Evolutionary conservation across 1,140 invertebrate species (phyloP).

Genomic region (Cataglyphis hispanica): DNA sequence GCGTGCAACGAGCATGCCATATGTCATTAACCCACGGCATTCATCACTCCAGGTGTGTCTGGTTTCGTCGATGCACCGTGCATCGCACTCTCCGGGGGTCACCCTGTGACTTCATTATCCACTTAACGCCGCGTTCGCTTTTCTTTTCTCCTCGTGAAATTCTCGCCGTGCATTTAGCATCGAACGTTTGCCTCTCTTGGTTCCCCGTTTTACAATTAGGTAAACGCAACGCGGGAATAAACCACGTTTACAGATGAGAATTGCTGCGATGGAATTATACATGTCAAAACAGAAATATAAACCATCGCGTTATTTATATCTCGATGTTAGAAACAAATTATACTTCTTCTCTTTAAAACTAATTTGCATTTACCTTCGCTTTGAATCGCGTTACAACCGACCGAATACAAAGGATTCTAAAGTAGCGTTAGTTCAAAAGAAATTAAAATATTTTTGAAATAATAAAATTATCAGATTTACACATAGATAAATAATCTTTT

Average conservation of each 20-base stretch:
- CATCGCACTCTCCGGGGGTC: constrained; percentile 10
- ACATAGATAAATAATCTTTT: too few relatives aligned
- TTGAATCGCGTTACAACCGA: background rate
- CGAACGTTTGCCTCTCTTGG: background rate
- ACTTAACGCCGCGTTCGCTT: constrained; percentile 11
- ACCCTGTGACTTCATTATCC: constrained; percentile 44
- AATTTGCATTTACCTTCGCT: constrained; percentile 2
- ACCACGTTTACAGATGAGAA: background rate
- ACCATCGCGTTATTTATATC: constrained; percentile 8
- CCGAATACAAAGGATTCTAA: background rate
- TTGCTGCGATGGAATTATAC: constrained; percentile 9
- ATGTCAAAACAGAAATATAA: background rate
- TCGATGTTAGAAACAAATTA: constrained; percentile 11
- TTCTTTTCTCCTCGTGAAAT: background rate
- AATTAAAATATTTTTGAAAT: background rate
- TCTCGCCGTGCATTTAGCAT: background rate
- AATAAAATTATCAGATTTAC: background rate
- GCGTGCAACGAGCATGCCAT: constrained; percentile 37
- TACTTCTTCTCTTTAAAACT: background rate
- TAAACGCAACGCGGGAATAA: background rate
- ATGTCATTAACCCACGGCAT: constrained; percentile 48
- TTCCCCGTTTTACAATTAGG: background rate
- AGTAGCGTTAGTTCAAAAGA: background rate
- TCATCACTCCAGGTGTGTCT: constrained; percentile 41
- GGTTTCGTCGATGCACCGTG: background rate